phyloP scores from a whole-genome alignment of 2,797 vertebrate genomes.

The Sternotherus odoratus region DNA sequence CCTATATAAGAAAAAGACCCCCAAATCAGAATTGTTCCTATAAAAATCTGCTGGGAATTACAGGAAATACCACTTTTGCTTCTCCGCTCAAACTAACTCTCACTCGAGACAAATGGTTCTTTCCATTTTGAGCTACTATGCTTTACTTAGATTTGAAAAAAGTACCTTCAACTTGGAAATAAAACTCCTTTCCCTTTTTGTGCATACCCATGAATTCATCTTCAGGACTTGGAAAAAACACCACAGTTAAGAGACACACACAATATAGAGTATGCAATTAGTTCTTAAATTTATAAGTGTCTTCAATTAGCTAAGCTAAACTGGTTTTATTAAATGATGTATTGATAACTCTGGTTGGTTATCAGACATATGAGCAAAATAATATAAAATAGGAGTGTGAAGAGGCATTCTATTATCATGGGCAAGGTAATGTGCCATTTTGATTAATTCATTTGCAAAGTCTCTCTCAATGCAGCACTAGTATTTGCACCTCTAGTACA shows the following conservation, averaged over 20 bases:
- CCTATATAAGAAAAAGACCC: too few relatives aligned
- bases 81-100: background rate
- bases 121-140: background rate
- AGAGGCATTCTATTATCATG: constrained; percentile 29
- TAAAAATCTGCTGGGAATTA: background rate
- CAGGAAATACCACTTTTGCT: background rate
- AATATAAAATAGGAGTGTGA: constrained; percentile 5
- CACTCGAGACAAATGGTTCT: background rate
- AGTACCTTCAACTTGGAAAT: background rate
- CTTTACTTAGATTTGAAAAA: background rate
- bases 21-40: too few relatives aligned
- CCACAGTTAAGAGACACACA: background rate
- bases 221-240: background rate
- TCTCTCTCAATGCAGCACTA: constrained; percentile 12
- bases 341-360: background rate
- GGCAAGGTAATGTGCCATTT: constrained; percentile 18
- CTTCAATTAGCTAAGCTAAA: background rate
- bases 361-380: constrained; percentile 2
- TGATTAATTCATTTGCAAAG: constrained; percentile 10
- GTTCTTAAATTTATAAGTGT: background rate
- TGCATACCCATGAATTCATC: background rate
- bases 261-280: background rate
- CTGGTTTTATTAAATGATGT: background rate
- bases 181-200: background rate
- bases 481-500: constrained; percentile 28